Evolutionary conservation across 2,888 invertebrate species (phyloP).

Genomic region (Spisula subtruncata): DNA sequence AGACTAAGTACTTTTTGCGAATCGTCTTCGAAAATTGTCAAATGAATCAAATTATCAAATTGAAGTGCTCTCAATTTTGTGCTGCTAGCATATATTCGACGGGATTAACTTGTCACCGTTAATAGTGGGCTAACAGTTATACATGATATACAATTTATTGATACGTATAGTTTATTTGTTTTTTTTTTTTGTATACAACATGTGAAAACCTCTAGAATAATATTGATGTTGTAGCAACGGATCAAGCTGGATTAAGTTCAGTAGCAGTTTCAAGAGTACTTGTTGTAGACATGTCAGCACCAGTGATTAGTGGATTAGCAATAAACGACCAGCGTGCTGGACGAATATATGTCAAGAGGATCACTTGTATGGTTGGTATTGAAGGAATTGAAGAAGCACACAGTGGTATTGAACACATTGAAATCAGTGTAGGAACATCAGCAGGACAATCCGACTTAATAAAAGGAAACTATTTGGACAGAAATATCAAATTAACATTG

Average conservation of each 20-base stretch:
- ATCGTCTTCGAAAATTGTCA: too few species aligned
- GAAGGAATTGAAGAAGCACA: conserved; percentile 68
- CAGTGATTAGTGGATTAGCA: neutral
- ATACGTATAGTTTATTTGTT: too few species aligned
- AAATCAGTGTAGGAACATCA: conserved; percentile 45
- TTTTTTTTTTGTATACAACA: too few species aligned
- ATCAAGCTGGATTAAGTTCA: conserved; percentile 33
- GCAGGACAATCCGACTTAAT: conserved; percentile 25
- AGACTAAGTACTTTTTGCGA: too few species aligned
- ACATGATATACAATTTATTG: too few species aligned
- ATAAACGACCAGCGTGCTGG: neutral
- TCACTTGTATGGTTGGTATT: neutral
- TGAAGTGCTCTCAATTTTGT: too few species aligned
- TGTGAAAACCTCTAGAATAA: too few species aligned
- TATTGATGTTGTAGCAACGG: conserved; percentile 22
- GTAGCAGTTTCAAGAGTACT: neutral
- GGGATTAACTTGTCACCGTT: too few species aligned
- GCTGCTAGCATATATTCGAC: too few species aligned
- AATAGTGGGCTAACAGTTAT: too few species aligned
- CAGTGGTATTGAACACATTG: conserved; percentile 58
- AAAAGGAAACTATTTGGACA: conserved; percentile 4
- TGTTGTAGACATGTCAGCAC: conserved; percentile 37
- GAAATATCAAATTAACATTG: neutral
- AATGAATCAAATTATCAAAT: too few species aligned
- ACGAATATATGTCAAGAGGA: neutral